phyloP scores from a whole-genome alignment of 2,113 vertebrate genomes.

The Eretmodus cyanostictus region DNA sequence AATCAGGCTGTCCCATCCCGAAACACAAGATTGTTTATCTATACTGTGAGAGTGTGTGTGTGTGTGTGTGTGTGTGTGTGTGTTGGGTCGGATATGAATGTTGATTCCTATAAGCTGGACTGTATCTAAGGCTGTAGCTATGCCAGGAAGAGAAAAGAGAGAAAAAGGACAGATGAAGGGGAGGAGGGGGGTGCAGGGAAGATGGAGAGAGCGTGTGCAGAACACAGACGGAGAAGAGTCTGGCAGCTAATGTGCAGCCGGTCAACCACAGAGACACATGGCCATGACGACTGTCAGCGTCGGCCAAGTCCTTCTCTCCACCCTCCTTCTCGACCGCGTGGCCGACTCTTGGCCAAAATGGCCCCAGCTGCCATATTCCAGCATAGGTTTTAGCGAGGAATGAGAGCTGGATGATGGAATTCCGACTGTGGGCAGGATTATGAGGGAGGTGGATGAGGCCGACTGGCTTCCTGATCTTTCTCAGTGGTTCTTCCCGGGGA shows the following conservation, averaged over 20 bases:
- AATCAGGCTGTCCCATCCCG: slow-evolving; percentile 27
- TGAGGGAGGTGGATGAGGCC: slow-evolving; percentile 39
- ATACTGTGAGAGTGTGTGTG: background rate
- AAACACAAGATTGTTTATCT: background rate
- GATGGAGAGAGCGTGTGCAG: background rate
- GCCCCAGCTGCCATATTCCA: slow-evolving; percentile 43
- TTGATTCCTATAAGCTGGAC: slow-evolving; percentile 51
- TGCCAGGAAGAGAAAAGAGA: slow-evolving; percentile 46
- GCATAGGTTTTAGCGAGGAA: slow-evolving; percentile 35
- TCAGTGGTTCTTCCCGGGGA: slow-evolving; percentile 33
- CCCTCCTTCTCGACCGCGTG: slow-evolving; percentile 14
- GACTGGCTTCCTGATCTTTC: slow-evolving; percentile 49
- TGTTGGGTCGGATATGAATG: slow-evolving; percentile 37
- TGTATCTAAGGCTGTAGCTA: slow-evolving; percentile 10
- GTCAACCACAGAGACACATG: slow-evolving; percentile 43
- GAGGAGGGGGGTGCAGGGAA: background rate
- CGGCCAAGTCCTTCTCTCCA: slow-evolving; percentile 51
- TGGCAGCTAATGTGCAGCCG: slow-evolving; percentile 44
- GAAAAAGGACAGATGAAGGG: background rate
- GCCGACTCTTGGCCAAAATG: slow-evolving; percentile 42
- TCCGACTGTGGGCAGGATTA: slow-evolving; percentile 52
- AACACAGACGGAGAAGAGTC: slow-evolving; percentile 6
- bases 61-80: background rate
- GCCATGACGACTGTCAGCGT: slow-evolving; percentile 11
- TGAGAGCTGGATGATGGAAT: slow-evolving; percentile 60